Conservation (phyloP, 2,797 vertebrate species). For the Sebastiscus tertius region DNA sequence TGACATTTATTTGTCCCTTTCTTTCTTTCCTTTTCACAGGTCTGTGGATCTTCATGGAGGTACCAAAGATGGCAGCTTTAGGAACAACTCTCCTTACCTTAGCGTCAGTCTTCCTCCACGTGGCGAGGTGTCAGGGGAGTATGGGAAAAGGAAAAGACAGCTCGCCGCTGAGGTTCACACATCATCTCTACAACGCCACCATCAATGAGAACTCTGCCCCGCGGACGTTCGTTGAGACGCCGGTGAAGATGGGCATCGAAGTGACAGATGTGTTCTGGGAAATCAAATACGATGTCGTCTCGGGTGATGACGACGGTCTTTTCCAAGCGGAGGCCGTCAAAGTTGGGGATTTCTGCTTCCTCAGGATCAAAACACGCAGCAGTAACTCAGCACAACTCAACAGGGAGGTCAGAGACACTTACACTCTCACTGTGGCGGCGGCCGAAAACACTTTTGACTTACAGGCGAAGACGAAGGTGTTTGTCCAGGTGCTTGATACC, state of each 20-base stretch:
- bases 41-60: conserved; percentile 60
- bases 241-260: conserved; percentile 90
- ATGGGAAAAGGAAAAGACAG: conserved; percentile 75
- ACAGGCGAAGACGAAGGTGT: conserved; percentile 88
- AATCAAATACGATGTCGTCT: conserved; percentile 88
- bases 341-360: conserved; percentile 94
- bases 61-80: conserved; percentile 74
- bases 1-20: neutral
- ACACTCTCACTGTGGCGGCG: conserved; percentile 90
- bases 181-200: conserved; percentile 90
- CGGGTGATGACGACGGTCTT: conserved; percentile 86
- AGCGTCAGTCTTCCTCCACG: conserved; percentile 66
- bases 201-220: conserved; percentile 96
- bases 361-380: conserved; percentile 91
- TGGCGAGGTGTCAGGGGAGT: conserved; percentile 67
- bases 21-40: conserved; percentile 53
- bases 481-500: conserved; percentile 91
- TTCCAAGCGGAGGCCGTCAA: conserved; percentile 89
- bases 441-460: conserved; percentile 83
- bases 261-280: conserved; percentile 84
- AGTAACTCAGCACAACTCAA: conserved; percentile 91
- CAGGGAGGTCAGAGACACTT: conserved; percentile 92
- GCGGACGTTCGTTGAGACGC: conserved; percentile 90
- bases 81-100: conserved; percentile 54
- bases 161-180: conserved; percentile 88